A percentile compares a stretch with the other conserved stretches of the same genome.
These are phyloP conservation scores for Bryconaethiops microstoma DNA, from an alignment of 2,797 vertebrate genomes.

Conservation along the genomic window DNA sequence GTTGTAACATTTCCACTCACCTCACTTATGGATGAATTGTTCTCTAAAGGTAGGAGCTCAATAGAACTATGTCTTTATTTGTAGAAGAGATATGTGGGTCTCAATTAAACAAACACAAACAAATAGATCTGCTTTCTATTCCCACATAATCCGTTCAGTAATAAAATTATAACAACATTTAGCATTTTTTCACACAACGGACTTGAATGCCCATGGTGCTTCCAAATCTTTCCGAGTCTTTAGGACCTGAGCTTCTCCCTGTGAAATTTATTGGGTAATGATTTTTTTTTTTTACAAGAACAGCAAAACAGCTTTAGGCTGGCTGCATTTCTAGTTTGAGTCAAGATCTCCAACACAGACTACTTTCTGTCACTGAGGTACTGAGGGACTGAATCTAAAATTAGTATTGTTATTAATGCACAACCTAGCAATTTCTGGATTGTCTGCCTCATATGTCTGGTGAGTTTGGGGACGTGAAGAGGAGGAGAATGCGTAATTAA, in stretches of 20 bases:
- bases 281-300: neutral
- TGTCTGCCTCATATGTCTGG: conserved; percentile 32
- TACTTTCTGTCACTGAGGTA: neutral
- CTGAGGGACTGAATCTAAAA: neutral
- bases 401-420: neutral
- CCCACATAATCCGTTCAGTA: neutral
- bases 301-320: neutral
- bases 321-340: neutral
- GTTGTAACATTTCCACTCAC: too few relatives aligned
- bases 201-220: neutral
- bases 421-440: neutral
- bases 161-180: neutral
- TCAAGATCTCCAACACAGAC: neutral
- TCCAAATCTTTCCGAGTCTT: neutral
- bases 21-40: too few relatives aligned
- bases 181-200: neutral
- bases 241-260: neutral
- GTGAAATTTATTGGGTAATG: neutral
- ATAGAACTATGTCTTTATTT: too few relatives aligned
- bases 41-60: too few relatives aligned
- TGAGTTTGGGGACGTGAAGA: conserved; percentile 6
- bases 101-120: too few relatives aligned
- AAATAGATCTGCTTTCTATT: neutral
- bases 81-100: too few relatives aligned
- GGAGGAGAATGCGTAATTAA: conserved; percentile 19